These are phyloP conservation scores for Gallinago stenura DNA, from an alignment of 2,797 vertebrate species.

Conservation along the genomic window DNA sequence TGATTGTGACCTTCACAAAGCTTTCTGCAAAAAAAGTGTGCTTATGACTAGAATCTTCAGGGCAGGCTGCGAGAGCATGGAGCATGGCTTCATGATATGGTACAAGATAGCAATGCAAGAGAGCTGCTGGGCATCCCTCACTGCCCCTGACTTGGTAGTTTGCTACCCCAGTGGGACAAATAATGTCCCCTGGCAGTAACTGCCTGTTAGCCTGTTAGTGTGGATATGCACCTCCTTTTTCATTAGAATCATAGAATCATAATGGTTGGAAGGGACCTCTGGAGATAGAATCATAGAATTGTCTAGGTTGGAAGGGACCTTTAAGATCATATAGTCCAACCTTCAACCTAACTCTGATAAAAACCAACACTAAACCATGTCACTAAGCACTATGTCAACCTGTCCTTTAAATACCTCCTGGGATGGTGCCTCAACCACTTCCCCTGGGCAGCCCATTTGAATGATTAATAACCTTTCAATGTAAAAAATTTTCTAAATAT, in stretches of 20 bases:
- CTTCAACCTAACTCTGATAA: too few relatives aligned
- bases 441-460: too few relatives aligned
- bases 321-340: too few relatives aligned
- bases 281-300: background rate
- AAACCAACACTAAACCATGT: too few relatives aligned
- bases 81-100: background rate
- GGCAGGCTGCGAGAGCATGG: background rate
- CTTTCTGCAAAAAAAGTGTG: background rate
- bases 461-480: too few relatives aligned
- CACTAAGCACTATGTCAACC: too few relatives aligned
- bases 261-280: background rate
- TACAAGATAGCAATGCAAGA: background rate
- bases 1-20: background rate
- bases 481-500: too few relatives aligned
- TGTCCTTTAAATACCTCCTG: too few relatives aligned
- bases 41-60: background rate
- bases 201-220: background rate
- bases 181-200: background rate
- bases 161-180: accelerated
- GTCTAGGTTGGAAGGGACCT: too few relatives aligned
- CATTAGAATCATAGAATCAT: background rate
- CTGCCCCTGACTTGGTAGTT: background rate
- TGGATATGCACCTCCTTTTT: background rate
- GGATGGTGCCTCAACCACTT: too few relatives aligned
- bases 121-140: background rate